These are phyloP conservation scores for Callopanchax toddi DNA, from an alignment of 2,113 vertebrate genomes.

Conservation along the genomic window DNA sequence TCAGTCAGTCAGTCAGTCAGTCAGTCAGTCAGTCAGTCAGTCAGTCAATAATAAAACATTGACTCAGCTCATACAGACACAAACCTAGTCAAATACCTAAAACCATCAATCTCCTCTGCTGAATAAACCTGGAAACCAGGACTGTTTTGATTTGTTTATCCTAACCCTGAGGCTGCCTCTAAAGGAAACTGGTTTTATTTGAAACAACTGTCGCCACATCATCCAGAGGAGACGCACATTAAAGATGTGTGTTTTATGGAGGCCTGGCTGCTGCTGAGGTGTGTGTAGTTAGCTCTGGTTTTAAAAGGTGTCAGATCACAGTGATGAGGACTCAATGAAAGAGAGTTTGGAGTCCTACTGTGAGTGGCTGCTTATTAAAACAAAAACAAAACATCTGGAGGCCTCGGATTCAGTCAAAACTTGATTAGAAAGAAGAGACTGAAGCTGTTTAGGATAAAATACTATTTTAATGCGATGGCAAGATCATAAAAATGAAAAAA, in stretches of 20 bases:
- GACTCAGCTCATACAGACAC: neutral
- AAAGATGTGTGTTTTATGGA: conserved; percentile 28
- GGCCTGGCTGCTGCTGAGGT: conserved; percentile 23
- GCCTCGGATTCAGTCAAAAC: conserved; percentile 17
- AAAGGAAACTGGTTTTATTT: conserved; percentile 12
- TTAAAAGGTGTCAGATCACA: conserved; percentile 49
- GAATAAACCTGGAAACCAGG: conserved; percentile 17
- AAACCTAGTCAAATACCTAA: neutral
- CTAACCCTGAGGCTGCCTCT: conserved; percentile 22
- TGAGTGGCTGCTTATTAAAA: conserved; percentile 47
- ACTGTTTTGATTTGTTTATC: conserved; percentile 27
- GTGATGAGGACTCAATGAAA: conserved; percentile 27
- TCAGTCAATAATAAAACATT: neutral
- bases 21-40: too few species aligned
- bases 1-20: too few species aligned
- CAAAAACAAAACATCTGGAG: conserved; percentile 5
- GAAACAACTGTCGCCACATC: conserved; percentile 21
- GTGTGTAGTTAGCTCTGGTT: conserved; percentile 41
- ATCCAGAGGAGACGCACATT: conserved; percentile 17
- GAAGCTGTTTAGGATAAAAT: too few species aligned
- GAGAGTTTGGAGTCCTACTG: conserved; percentile 5
- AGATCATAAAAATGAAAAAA: too few species aligned
- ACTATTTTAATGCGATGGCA: too few species aligned
- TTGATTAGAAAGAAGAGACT: conserved; percentile 36
- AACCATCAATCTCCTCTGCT: neutral